Percentiles rank a stretch among this genome's conserved stretches.
phyloP scores from a whole-genome alignment of 2,888 invertebrate genomes.

The Oligia strigilis region DNA sequence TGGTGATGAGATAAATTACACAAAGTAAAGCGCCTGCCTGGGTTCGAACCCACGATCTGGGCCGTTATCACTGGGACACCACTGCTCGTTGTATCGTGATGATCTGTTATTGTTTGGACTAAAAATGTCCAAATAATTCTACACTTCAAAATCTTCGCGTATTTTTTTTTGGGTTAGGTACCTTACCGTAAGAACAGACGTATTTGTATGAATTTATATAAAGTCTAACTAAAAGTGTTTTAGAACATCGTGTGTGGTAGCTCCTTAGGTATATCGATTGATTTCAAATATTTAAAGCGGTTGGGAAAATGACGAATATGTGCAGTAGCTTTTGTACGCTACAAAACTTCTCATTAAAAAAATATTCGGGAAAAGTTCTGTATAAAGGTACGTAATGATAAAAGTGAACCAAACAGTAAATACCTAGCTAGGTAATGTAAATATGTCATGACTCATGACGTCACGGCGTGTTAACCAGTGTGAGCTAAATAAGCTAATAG shows the following conservation, averaged over 20 bases:
- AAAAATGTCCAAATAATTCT: neutral
- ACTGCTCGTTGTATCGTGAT: neutral
- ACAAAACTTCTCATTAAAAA: neutral
- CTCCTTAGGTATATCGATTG: neutral
- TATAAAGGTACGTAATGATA: neutral
- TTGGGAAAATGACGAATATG: neutral
- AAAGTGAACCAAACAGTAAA: neutral
- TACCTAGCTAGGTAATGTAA: neutral
- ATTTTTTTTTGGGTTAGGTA: neutral
- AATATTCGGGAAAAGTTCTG: neutral
- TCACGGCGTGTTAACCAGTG: neutral
- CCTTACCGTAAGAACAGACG: neutral
- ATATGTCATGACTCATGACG: too few relatives aligned
- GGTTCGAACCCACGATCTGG: too few relatives aligned
- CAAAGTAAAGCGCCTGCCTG: neutral
- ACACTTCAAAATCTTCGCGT: neutral
- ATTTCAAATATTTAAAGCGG: slow-evolving; percentile 1
- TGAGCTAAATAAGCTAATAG: neutral
- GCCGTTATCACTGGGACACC: neutral
- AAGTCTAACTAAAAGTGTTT: slow-evolving; percentile 11
- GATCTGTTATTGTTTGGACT: neutral
- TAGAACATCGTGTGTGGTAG: neutral
- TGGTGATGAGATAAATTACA: neutral
- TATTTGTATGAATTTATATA: slow-evolving; percentile 11
- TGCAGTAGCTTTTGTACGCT: neutral